These are phyloP conservation scores for Eupithecia subfuscata DNA, from an alignment of 2,888 invertebrate species.

Conservation along the genomic window DNA sequence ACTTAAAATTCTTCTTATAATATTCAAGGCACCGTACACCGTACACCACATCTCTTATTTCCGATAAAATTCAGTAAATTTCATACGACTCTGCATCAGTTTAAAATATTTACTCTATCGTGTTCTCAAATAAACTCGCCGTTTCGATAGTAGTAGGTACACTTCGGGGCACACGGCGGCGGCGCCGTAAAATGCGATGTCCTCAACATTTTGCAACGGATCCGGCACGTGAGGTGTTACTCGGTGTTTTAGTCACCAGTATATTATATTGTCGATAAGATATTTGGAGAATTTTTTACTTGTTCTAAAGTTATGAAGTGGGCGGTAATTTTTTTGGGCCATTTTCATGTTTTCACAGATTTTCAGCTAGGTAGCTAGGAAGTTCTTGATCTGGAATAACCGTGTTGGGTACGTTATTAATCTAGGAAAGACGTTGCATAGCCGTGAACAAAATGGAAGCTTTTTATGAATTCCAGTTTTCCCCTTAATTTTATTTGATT, in stretches of 20 bases:
- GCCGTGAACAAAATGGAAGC: background rate
- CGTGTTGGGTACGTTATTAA: background rate
- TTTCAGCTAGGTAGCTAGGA: too few species aligned
- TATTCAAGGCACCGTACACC: background rate
- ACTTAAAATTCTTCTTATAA: background rate
- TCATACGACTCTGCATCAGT: background rate
- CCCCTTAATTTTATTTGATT: too few species aligned
- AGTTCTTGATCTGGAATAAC: background rate
- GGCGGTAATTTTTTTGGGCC: background rate
- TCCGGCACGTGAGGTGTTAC: conserved; percentile 23
- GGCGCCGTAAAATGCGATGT: conserved; percentile 25
- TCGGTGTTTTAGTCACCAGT: conserved; percentile 16
- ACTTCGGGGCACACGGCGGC: conserved; percentile 14
- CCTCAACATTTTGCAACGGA: conserved; percentile 24
- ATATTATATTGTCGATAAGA: background rate
- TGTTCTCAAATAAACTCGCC: conserved; percentile 14
- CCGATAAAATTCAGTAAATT: conserved; percentile 5
- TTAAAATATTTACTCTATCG: conserved; percentile 8
- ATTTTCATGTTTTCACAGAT: background rate
- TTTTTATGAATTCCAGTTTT: too few species aligned
- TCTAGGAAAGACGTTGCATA: background rate
- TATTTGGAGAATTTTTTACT: background rate
- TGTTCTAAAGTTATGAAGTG: background rate
- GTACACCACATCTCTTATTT: background rate
- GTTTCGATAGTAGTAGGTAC: conserved; percentile 9